Evolutionary conservation across 2,113 vertebrate genomes (phyloP), one percentile per base, ranked within the genome.

Genomic region (Coptodon rendalli): DNA sequence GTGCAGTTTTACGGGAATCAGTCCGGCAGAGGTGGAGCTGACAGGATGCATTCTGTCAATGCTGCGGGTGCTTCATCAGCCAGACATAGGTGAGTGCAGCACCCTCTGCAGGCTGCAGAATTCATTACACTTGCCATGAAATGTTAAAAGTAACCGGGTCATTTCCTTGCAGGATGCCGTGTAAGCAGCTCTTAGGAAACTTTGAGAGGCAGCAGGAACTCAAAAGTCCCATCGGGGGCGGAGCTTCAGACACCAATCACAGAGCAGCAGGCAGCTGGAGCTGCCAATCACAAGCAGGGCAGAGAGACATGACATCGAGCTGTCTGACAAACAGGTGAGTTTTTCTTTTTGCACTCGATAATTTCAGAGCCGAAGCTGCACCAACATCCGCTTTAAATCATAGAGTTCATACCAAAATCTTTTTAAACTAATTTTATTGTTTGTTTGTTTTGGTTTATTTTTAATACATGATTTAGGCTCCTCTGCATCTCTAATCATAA

Each of bases 1-100:
- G 8, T 36, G 12, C 87, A 95, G 95, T 45, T 50, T 36, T 88
- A 85, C 6, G 89, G 87, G 50, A 27, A 22, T 14, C 57, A 56
- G 45, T 59, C 57, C 6, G 38, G 83, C 22, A 88, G 89, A 81
- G 84, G 54, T 8, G 50, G 45, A 3, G 22, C 45, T 5, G 76
- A 86, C 50, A 81, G 88, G 50, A 22, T 66, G 82, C 73, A 87
- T 80, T 56, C 83, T 79, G 82, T 66, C 52, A 93, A 83, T 10
- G 3, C 89, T 3, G 31, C 31, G 0, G 50, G 82, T 10, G 19
- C 48, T 17, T 81, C 59, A 4, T 1, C 59, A 2, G n/a, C 14
- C 36, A 71, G 27, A 34, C 56, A 31, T 24, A 94, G 93, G 90
- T 94, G 3, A 7, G 92, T 89, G 13, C 1, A 22, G 34, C 13